Evolutionary conservation across 2,113 vertebrate species (phyloP), one percentile per base, ranked within the genome.

Genomic region (Panthera tigris): DNA sequence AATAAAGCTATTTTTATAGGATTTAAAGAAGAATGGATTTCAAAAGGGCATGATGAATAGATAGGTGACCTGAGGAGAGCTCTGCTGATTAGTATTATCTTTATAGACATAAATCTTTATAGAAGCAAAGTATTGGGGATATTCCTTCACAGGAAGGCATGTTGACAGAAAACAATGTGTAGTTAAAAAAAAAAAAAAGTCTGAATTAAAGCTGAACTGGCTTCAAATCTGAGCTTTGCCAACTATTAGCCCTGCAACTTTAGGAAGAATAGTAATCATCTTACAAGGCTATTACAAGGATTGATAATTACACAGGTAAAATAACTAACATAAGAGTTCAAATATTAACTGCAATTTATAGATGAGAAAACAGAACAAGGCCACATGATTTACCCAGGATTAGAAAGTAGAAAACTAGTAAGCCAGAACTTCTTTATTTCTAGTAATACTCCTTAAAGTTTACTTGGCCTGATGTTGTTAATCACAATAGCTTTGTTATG

Each of bases 31-130:
- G 1, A 55, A 79, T 52, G 31, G 19, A 88, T 95, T 87, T 71
- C 25, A 84, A 96, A 86, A 87, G 25, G 66, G 25, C 36, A 84
- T 50, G 29, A 97, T 73, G 31, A 96, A 92, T 21, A 93, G 66
- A 31, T 4, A 76, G 57, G 23, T 81, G 27, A 91, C 48, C 36
- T 71, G 39, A 74, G 39, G 76, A 93, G 10, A 86, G 6, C 8
- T 80, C 65, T 93, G 91, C 69, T 78, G 94, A 57, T 48, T 76
- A 55, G 8, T 83, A 2, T 84, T 84, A 23, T 63, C 73, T 83
- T 74, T 69, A 96, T 8, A 85, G 36, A 89, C 68, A 14, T 83
- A 4, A 74, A 29, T 69, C 63, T 80, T 74, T 76, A 96, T 8
- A 86, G 36, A 92, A 88, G n/a, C 41, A 94, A 96, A 93, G 14